Percentiles rank a stretch among this genome's conserved stretches.
These are phyloP conservation scores for Stigmatopora nigra DNA, from an alignment of 2,113 vertebrate species.

Conservation along the genomic window DNA sequence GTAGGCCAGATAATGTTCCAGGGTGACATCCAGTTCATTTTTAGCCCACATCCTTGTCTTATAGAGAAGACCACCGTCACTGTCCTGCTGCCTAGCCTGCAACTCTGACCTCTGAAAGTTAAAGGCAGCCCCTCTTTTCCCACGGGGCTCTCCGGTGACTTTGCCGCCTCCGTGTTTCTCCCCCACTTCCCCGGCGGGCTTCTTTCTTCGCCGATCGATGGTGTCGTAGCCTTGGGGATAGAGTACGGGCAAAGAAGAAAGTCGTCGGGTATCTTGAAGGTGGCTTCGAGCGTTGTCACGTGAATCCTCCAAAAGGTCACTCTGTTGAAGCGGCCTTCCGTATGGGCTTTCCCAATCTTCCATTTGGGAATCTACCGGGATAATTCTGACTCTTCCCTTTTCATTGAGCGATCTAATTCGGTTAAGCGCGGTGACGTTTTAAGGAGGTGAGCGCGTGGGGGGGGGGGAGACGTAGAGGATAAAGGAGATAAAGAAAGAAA, in stretches of 20 bases:
- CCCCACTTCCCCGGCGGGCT: slow-evolving; percentile 62
- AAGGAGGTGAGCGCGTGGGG: slow-evolving; percentile 28
- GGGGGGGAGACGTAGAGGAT: slow-evolving; percentile 24
- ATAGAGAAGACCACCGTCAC: slow-evolving; percentile 79
- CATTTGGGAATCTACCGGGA: slow-evolving; percentile 79
- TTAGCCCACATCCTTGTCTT: slow-evolving; percentile 75
- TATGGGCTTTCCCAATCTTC: slow-evolving; percentile 78
- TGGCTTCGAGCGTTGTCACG: slow-evolving; percentile 37
- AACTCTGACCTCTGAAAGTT: slow-evolving; percentile 60
- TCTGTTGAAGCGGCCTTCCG: slow-evolving; percentile 66
- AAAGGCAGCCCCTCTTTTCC: slow-evolving; percentile 62
- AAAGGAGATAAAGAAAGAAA: slow-evolving; percentile 38
- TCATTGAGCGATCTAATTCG: slow-evolving; percentile 72
- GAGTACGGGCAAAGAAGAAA: slow-evolving; percentile 49
- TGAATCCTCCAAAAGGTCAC: slow-evolving; percentile 73
- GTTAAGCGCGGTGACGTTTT: slow-evolving; percentile 12
- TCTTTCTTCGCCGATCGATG: slow-evolving; percentile 77
- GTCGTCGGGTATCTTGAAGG: slow-evolving; percentile 34
- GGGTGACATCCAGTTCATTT: slow-evolving; percentile 60
- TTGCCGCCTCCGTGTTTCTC: slow-evolving; percentile 29
- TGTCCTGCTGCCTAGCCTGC: slow-evolving; percentile 61
- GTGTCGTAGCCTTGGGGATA: slow-evolving; percentile 83
- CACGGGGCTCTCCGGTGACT: slow-evolving; percentile 48
- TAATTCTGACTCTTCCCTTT: slow-evolving; percentile 81
- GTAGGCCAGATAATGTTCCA: slow-evolving; percentile 63